phyloP scores from a whole-genome alignment of 2,797 vertebrate species.

The Eospalax fontanierii region DNA sequence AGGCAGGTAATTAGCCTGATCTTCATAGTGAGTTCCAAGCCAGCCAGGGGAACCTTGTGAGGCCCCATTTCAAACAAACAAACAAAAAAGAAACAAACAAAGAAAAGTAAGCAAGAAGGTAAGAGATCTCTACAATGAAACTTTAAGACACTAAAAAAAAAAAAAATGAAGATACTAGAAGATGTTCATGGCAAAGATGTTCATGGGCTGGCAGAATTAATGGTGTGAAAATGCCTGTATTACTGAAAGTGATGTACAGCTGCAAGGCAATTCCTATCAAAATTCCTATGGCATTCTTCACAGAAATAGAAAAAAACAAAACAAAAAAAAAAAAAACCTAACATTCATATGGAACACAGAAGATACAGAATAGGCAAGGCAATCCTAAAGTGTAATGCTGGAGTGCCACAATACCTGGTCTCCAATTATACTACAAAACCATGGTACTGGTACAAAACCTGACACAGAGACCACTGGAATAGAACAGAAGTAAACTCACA shows the following conservation, averaged over 20 bases:
- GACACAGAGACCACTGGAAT: not conserved
- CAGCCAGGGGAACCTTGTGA: too few species aligned
- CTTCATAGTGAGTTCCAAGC: too few species aligned
- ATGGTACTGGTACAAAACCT: not conserved
- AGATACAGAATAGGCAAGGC: not conserved
- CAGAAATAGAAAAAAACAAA: not conserved
- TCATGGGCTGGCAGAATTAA: not conserved
- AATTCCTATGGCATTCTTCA: not conserved
- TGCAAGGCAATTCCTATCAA: not conserved
- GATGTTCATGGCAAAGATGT: not conserved
- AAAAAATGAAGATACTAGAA: not conserved
- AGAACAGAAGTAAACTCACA: not conserved
- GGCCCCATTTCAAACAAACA: too few species aligned
- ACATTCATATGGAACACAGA: not conserved
- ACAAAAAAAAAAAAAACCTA: not conserved
- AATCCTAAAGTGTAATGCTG: not conserved
- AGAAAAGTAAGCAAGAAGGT: too few species aligned
- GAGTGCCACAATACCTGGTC: not conserved
- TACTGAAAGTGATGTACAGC: not conserved
- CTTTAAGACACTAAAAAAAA: too few species aligned
- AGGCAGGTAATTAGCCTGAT: too few species aligned
- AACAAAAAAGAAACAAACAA: too few species aligned
- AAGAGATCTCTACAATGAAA: too few species aligned
- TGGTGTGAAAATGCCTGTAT: not conserved
- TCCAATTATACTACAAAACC: not conserved